A percentile compares a stretch with the other conserved stretches of the same genome.
Evolutionary conservation across 2,888 invertebrate species (phyloP).

Genomic region (Opisthograptis luteolata): DNA sequence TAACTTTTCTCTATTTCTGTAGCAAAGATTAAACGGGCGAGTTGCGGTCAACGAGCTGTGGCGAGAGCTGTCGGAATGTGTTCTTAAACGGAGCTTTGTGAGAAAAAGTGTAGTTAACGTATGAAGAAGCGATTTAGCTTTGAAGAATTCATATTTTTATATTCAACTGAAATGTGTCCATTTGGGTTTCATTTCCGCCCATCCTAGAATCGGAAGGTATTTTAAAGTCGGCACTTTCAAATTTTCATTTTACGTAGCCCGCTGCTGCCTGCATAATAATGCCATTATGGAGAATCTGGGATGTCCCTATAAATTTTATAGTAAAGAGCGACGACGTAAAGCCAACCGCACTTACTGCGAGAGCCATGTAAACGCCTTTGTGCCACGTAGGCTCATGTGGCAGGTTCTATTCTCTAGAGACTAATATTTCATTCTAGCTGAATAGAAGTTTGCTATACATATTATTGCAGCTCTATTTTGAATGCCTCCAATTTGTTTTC

Average conservation of each 20-base stretch:
- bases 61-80: conserved; percentile 42
- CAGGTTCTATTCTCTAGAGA: conserved; percentile 30
- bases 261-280: conserved; percentile 47
- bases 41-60: conserved; percentile 42
- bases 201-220: conserved; percentile 36
- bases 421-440: conserved; percentile 28
- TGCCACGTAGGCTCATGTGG: conserved; percentile 29
- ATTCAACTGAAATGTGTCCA: conserved; percentile 25
- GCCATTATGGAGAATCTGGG: conserved; percentile 53
- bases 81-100: conserved; percentile 16
- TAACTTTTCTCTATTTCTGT: conserved; percentile 30
- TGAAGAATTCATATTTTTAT: conserved; percentile 27
- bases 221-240: conserved; percentile 42
- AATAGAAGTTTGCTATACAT: conserved; percentile 5
- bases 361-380: conserved; percentile 35
- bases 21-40: conserved; percentile 42
- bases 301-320: conserved; percentile 54
- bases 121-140: conserved; percentile 36
- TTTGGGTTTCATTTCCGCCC: conserved; percentile 35
- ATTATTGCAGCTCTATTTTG: conserved; percentile 10
- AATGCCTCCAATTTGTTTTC: conserved; percentile 15
- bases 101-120: conserved; percentile 5
- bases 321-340: conserved; percentile 50
- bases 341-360: conserved; percentile 41
- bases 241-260: conserved; percentile 51